Evolutionary conservation across 2,797 vertebrate species (phyloP), one percentile per base, ranked within the genome.

Genomic region (Danio choprae): DNA sequence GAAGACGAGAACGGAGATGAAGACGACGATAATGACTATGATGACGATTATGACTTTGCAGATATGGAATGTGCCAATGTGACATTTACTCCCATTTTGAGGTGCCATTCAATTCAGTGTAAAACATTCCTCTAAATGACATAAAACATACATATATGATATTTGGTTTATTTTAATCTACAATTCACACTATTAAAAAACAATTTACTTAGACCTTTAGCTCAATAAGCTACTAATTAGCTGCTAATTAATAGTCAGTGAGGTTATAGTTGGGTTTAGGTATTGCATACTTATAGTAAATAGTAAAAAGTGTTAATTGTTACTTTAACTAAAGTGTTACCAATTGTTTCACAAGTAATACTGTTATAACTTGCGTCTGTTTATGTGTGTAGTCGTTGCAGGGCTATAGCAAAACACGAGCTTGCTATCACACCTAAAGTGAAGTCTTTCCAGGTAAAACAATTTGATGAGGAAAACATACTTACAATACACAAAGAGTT

Each of bases 371-470:
- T 59, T 10, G 15, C 41, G 40, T 58, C 38, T 65, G n/a, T 85
- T 38, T 55, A 8, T 69, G 4, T 76, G 7, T 73, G 29, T 88
- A 97, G 97, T 90, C 93, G 94, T 73, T 92, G 89, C 84, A 92
- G 90, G 82, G 88, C 91, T 8, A 87, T 94, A 82, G 90, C 92
- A 36, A 85, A 84, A 29, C 62, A 81, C 75, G 93, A 94, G 73
- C 89, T 90, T 12, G 91, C 91, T 48, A 89, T 90, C 0, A 82
- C 87, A 0, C 93, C 94, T 62, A 92, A 87, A 84, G 88, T 93
- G 0, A 94, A 94, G 87, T 94, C 91, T 75, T 97, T 98, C 86
- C 97, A 98, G 95, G 97, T 98, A 92, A 88, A 87, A 50, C 65
- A 46, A 43, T 51, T 50, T 11, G 72, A 41, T 6, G 46, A 77